Evolutionary conservation across 64 coral and sea anemone genomes (phyloP), one percentile per base, ranked within the genome.

Genomic region (Trachythela sp.): DNA sequence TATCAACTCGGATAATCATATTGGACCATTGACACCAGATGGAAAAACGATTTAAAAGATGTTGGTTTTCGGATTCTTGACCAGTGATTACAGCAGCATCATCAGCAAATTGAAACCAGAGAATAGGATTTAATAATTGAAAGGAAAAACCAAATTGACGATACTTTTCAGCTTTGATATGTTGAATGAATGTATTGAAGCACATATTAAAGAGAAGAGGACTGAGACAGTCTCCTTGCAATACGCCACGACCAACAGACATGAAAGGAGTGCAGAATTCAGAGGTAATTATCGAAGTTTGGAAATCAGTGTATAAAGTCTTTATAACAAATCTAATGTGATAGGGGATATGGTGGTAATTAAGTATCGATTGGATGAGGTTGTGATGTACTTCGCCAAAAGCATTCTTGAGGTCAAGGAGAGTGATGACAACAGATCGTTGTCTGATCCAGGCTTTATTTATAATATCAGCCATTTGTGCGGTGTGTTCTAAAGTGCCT

Each of bases 321-420:
- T 6, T 34, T 33, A 77, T 77, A 77, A 77, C 2, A 18, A 35
- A 4, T 13, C 29, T 77, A 35, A 35, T 77, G 36, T 77, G 71
- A 3, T 77, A 2, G 4, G 71, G 71, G 36, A 77, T 38, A 77
- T 77, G 29, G 31, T 77, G 71, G 31, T 77, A 77, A 39, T 77
- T 15, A 58, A 58, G 54, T 58, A 58, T n/a, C 2, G 54, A 58
- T 58, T 6, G 7, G 54, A 58, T 58, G 4, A 58, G 54, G 18
- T 58, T 58, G 24, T 58, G 54, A 58, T 58, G 54, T 6, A 77
- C 71, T 77, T 77, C 71, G 17, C 71, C 36, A 77, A 77, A 77
- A 77, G 71, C 71, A 35, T 77, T 77, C 26, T 77, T 77, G 2
- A 77, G 30, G 31, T 77, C 71, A 77, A 77, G 71, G 7, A 77